A percentile compares a stretch with the other conserved stretches of the same genome.
These are phyloP conservation scores for Serranus cabrilla DNA, from an alignment of 2,797 vertebrate genomes.

Conservation along the genomic window DNA sequence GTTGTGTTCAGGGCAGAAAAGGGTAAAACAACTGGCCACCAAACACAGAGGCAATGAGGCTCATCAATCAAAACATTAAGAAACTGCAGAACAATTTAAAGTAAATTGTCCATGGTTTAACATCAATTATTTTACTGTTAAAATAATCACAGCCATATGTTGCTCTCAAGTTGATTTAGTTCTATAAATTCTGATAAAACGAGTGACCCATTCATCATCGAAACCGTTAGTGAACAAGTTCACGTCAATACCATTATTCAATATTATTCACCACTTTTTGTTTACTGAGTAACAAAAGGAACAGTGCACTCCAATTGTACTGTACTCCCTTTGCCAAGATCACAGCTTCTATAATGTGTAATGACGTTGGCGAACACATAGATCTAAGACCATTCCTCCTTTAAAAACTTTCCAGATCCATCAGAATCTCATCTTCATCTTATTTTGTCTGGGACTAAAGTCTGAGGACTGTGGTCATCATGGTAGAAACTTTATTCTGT, in stretches of 20 bases:
- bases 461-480: background rate
- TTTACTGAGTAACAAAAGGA: background rate
- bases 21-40: conserved; percentile 54
- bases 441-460: background rate
- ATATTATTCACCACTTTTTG: background rate
- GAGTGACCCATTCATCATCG: conserved; percentile 2
- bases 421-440: background rate
- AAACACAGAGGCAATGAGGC: conserved; percentile 74
- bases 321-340: too few relatives aligned
- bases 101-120: conserved; percentile 71
- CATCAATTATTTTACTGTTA: conserved; percentile 71
- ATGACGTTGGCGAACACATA: too few relatives aligned
- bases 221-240: conserved; percentile 7
- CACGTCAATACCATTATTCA: background rate
- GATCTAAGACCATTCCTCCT: too few relatives aligned
- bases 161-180: conserved; percentile 64
- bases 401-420: too few relatives aligned
- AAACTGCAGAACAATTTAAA: conserved; percentile 67
- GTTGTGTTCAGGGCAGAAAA: conserved; percentile 40
- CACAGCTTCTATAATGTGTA: too few relatives aligned
- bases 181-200: conserved; percentile 55
- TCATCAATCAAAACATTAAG: conserved; percentile 74
- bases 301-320: too few relatives aligned
- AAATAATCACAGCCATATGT: conserved; percentile 74
- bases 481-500: background rate